Percentiles rank a stretch among this genome's conserved stretches.
These are phyloP conservation scores for Macrosiphum euphorbiae DNA, from an alignment of 2,888 invertebrate species.

Conservation along the genomic window DNA sequence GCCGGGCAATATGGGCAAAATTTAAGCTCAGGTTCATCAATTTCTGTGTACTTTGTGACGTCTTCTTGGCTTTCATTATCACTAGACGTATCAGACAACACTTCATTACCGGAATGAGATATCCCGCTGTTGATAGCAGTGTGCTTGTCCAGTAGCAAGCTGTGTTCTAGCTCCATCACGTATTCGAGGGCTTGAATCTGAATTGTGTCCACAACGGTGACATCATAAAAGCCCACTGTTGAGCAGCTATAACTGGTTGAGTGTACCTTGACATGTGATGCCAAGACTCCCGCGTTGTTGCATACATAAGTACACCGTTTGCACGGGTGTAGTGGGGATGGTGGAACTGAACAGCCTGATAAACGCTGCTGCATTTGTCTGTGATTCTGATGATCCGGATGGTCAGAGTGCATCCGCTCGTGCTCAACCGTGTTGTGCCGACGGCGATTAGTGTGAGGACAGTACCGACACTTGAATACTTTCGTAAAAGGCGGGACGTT, in stretches of 20 bases:
- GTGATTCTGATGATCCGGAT: slow-evolving; percentile 69
- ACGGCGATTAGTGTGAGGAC: slow-evolving; percentile 86
- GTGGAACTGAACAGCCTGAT: slow-evolving; percentile 17
- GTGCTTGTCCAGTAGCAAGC: not conserved
- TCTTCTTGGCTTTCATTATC: not conserved
- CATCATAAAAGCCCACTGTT: slow-evolving; percentile 80
- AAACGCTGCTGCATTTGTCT: slow-evolving; percentile 41
- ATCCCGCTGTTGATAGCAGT: not conserved
- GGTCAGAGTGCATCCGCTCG: slow-evolving; percentile 80
- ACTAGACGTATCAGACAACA: not conserved
- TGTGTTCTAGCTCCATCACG: slow-evolving; percentile 13
- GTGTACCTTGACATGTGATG: slow-evolving; percentile 83
- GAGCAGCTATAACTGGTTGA: slow-evolving; percentile 79
- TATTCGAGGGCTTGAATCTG: slow-evolving; percentile 72
- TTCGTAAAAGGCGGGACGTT: slow-evolving; percentile 77
- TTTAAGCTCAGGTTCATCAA: slow-evolving; percentile 73
- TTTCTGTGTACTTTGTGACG: slow-evolving; percentile 59
- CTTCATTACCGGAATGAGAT: not conserved
- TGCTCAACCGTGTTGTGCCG: slow-evolving; percentile 86
- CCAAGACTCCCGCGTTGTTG: slow-evolving; percentile 79
- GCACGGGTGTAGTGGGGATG: slow-evolving; percentile 73
- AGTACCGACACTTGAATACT: slow-evolving; percentile 87
- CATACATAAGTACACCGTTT: slow-evolving; percentile 85
- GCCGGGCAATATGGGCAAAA: slow-evolving; percentile 89
- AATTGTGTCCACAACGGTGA: slow-evolving; percentile 77